Base-by-base conservation (phyloP, 2,797 vertebrate species). In the Rhabdophis nuchalis region DNA sequence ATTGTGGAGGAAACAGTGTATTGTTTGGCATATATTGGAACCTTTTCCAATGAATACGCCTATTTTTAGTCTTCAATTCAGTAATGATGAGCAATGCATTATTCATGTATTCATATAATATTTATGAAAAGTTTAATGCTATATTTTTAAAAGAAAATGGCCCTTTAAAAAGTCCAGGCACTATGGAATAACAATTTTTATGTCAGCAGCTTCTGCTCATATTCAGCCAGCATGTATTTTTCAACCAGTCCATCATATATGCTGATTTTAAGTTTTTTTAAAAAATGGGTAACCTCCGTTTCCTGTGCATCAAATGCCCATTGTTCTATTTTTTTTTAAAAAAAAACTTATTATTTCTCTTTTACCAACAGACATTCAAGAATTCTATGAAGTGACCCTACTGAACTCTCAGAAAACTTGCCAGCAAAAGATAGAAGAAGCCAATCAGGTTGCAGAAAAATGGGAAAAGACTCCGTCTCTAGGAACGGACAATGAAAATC, bases 321-420 rank as follows among this genome's bases (percentile, higher is more conserved):
- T 92, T 46, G 72, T 46, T 82, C 85, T 8, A 53, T 72, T 89
- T 89, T 46, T 46, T 50, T 95, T 91, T n/a, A 23, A n/a, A 57
- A 41, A 50, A n/a, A 50, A 52, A 52, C 2, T 7, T 25, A 82
- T 95, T 90, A 1, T 95, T 97, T 92, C 90, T 96, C 89, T 85
- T 96, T 96, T 95, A 88, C 85, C 89, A 93, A 94, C 96, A 99
- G 99, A 99, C 97, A 99, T 99, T 97, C 99, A 99, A 97, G 99
- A 99, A 97, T 99, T 99, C 97, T 99, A 99, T 97, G 99, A 99
- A 96, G 98, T 98, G 92, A 99, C 99, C 0, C 97, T 99, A 96
- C 96, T 99, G 92, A 98, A 99, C 97, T 98, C 98, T 94, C 98
- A 99, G 96, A 99, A 99, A 97, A 99, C 97, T 96, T 98, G 97